A percentile compares a stretch with the other conserved stretches of the same genome.
These are phyloP conservation scores for Chrysogorgia sp. DNA, from an alignment of 92 coral and sea anemone species.

Conservation along the genomic window DNA sequence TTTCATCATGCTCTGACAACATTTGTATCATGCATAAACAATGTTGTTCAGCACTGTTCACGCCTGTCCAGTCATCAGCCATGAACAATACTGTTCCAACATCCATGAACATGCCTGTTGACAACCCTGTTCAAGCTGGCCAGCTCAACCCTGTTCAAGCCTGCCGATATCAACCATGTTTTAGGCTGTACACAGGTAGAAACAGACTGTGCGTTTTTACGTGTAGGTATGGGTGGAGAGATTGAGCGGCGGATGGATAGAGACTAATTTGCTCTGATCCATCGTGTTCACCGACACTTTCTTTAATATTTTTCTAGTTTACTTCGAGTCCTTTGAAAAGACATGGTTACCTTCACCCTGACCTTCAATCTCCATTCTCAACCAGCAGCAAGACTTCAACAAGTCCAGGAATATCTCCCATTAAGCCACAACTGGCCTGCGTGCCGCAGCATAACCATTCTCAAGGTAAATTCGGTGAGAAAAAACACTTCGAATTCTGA, in stretches of 20 bases:
- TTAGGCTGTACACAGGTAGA: too few species aligned
- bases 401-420: conserved; percentile 90
- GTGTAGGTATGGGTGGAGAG: too few species aligned
- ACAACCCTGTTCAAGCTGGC: too few species aligned
- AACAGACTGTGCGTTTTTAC: too few species aligned
- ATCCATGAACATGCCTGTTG: too few species aligned
- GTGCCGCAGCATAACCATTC: neutral
- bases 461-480: neutral
- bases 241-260: neutral
- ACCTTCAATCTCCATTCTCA: conserved; percentile 42
- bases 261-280: neutral
- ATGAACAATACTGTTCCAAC: too few species aligned
- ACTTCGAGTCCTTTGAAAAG: conserved; percentile 83
- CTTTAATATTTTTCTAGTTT: conserved; percentile 48
- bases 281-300: neutral
- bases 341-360: conserved; percentile 31
- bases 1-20: too few species aligned
- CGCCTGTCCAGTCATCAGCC: too few species aligned
- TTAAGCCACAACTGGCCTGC: conserved; percentile 52
- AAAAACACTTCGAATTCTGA: neutral
- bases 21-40: too few species aligned
- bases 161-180: too few species aligned
- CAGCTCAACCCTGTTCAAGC: too few species aligned
- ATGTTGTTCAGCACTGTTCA: too few species aligned
- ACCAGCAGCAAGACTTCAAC: conserved; percentile 34